These are phyloP conservation scores for Micoletzkya japonica DNA, from an alignment of 2,888 invertebrate species.

Conservation along the genomic window DNA sequence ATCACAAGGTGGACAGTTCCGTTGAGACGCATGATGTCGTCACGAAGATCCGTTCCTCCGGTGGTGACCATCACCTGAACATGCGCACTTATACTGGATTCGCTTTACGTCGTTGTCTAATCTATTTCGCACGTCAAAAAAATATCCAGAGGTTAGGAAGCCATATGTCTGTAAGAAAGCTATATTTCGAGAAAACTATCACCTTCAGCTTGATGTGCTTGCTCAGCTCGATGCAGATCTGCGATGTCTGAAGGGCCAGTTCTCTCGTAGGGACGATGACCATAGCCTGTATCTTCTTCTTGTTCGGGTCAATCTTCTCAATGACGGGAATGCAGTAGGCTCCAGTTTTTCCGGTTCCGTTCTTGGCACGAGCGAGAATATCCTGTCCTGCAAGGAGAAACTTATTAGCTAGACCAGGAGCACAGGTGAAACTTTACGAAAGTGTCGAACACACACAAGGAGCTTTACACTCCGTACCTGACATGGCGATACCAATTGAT, in stretches of 20 bases:
- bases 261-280: conserved; percentile 98
- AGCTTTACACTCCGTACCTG: conserved; percentile 73
- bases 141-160: background rate
- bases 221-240: conserved; percentile 97
- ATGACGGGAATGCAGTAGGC: conserved; percentile 98
- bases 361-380: conserved; percentile 96
- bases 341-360: conserved; percentile 99
- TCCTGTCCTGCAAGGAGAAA: conserved; percentile 70
- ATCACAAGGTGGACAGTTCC: conserved; percentile 94
- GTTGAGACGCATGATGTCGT: conserved; percentile 98
- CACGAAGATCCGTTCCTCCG: conserved; percentile 88
- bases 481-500: conserved; percentile 95
- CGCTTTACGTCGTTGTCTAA: background rate
- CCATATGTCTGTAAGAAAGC: background rate
- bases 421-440: background rate
- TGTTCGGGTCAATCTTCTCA: conserved; percentile 79
- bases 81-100: background rate
- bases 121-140: background rate
- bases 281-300: conserved; percentile 88
- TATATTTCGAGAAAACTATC: background rate
- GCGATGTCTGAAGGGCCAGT: conserved; percentile 96
- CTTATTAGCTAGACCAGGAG: too few species aligned
- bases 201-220: conserved; percentile 90
- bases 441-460: background rate
- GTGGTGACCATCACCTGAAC: conserved; percentile 92